Conservation (phyloP, 2,113 vertebrate species). For the Fukomys damarensis region DNA sequence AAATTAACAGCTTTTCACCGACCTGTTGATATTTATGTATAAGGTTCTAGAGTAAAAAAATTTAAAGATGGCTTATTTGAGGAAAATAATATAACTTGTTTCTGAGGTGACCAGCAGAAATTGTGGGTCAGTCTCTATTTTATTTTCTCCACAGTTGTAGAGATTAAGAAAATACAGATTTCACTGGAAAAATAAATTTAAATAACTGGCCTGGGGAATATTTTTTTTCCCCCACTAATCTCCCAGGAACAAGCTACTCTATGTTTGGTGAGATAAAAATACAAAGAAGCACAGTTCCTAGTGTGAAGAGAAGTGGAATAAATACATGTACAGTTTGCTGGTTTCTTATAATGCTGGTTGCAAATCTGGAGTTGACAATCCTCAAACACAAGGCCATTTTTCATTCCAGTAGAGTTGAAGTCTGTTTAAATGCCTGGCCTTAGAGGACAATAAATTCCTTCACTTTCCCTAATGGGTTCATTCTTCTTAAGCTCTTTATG, state of each 20-base stretch:
- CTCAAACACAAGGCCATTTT: slow-evolving; percentile 36
- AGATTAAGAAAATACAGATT: slow-evolving; percentile 58
- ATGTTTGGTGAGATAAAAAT: neutral
- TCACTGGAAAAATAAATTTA: slow-evolving; percentile 59
- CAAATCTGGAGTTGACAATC: neutral
- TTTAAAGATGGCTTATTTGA: neutral
- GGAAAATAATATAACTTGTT: neutral
- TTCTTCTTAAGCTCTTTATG: slow-evolving; percentile 45
- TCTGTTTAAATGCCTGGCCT: slow-evolving; percentile 56
- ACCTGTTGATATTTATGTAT: slow-evolving; percentile 31
- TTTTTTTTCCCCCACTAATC: neutral
- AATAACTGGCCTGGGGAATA: neutral
- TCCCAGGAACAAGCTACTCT: neutral
- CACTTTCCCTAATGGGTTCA: slow-evolving; percentile 53
- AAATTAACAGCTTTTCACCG: slow-evolving; percentile 59
- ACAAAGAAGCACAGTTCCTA: slow-evolving; percentile 28
- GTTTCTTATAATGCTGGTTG: slow-evolving; percentile 3
- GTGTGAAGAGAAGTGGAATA: neutral
- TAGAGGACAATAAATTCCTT: slow-evolving; percentile 58
- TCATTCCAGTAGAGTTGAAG: neutral
- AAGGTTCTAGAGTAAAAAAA: slow-evolving; percentile 15
- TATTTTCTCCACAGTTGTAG: slow-evolving; percentile 37
- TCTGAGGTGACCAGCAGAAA: slow-evolving; percentile 35
- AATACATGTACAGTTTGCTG: neutral
- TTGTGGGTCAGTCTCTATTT: slow-evolving; percentile 28